A percentile compares a stretch with the other conserved stretches of the same genome.
phyloP scores from a whole-genome alignment of 2,797 vertebrate genomes.

The Lophotriccus pileatus region DNA sequence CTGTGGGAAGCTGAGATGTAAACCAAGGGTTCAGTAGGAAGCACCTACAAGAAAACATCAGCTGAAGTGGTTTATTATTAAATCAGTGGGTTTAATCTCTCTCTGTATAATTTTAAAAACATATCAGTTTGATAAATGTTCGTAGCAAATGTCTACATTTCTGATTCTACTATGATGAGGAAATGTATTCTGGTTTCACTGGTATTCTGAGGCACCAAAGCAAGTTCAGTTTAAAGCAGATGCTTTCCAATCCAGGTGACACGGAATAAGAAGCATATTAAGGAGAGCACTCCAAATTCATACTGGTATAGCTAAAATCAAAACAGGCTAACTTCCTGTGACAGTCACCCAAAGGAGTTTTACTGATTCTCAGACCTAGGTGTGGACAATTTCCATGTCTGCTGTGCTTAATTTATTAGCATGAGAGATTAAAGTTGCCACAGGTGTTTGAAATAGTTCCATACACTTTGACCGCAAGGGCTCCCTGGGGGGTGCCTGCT shows the following conservation, averaged over 20 bases:
- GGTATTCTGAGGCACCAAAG: not conserved
- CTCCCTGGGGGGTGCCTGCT: conserved; percentile 51
- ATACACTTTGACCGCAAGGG: conserved; percentile 48
- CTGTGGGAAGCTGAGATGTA: not conserved
- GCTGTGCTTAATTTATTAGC: conserved; percentile 65
- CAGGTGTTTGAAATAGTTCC: conserved; percentile 64
- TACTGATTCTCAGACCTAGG: not conserved
- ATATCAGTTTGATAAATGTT: not conserved
- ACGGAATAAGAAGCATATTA: not conserved
- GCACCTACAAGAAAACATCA: not conserved
- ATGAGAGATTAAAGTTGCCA: conserved; percentile 61
- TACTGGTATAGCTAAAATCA: not conserved
- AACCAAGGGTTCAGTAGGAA: not conserved
- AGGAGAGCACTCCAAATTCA: not conserved
- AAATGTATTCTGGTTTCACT: not conserved
- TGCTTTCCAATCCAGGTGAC: not conserved
- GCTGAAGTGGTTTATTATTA: not conserved
- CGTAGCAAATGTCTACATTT: not conserved
- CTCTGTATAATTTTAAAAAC: not conserved
- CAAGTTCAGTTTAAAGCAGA: not conserved
- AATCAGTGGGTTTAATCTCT: not conserved
- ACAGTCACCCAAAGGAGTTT: conserved; percentile 31
- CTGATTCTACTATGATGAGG: not conserved
- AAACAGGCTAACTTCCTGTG: conserved; percentile 19
- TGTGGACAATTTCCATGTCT: conserved; percentile 56